Evolutionary conservation across 2,113 vertebrate species (phyloP), one percentile per base, ranked within the genome.

Genomic region (Grammomys surdaster): DNA sequence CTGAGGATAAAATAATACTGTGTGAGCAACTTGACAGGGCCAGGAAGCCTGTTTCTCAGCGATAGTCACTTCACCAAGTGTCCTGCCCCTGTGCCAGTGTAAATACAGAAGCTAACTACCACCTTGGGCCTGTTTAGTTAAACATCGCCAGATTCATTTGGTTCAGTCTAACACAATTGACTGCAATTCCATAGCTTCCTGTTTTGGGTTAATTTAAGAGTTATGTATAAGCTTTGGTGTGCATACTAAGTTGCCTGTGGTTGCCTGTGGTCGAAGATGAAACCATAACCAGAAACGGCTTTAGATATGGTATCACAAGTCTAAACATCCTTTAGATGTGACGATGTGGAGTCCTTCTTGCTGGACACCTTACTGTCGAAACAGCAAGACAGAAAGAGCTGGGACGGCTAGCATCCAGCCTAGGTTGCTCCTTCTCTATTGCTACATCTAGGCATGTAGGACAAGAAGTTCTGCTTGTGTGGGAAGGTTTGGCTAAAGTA

Each of bases 131-230:
- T 69, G 60, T 93, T 31, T 69, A n/a, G 51, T 93, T 60, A n/a
- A 78, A 86, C 40, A 58, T 54, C 1, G 13, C 7, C 67, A 82
- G 73, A 43, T 70, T 90, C 75, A 67, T 78, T 92, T 84, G 54
- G 88, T 72, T 91, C 73, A 91, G 6, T 51, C 20, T 22, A 76
- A 76, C 1, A 78, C 17, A 78, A 46, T 88, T 51, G 40, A 76
- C 90, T 63, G 77, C 60, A 73, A 67, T 89, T 84, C 51, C 40
- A 48, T 40, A 69, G 13, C 11, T 84, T 77, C 63, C 89, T 69
- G 75, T 77, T 94, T n/a, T 28, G 88, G 89, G 67, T 77, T 90
- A 90, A 89, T 91, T 91, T 96, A 91, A 56, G 28, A 88, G 28
- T 22, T 82, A 89, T 72, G 76, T 54, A 54, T 0, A 77, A 63